Evolutionary conservation across 2,113 vertebrate genomes (phyloP), one percentile per base, ranked within the genome.

Genomic region (Dromiciops gliroides): DNA sequence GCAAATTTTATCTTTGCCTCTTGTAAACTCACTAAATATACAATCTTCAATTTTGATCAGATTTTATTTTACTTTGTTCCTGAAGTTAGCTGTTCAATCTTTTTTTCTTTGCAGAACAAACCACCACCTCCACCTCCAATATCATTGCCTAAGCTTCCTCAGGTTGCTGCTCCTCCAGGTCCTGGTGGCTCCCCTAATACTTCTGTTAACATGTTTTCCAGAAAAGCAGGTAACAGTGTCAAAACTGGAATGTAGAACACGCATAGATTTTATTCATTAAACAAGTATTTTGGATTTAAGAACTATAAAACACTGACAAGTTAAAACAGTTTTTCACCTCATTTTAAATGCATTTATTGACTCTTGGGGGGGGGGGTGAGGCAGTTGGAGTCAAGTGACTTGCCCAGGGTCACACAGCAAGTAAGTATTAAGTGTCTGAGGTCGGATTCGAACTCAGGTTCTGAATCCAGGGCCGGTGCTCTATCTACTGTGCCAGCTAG

Each of bases 171-270:
- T 2, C 98, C 98, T 1, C 94, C 98, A 3, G 99, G 98, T 1
- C 98, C 98, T 0, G 96, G 97, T 0, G 97, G 96, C 2, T 98
- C 98, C 0, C 98, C 99, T 0, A 60, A 97, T 47, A 93, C 99
- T 96, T 88, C 98, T 90, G 99, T 99, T 94, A 99, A 99, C 47
- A 98, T 99, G 92, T 99, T 99, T 98, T 99, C 99, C 93, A 99
- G 99, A 96, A 99, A 98, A 98, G 99, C 99, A 99, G 99, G 99
- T 99, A 98, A 98, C 95, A 3, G 0, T 2, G n/a, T 48, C 48
- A 0, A 26, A 47, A 89, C 28, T 67, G 24, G 56, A 25, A 23
- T 3, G 1, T 0, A 12, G 48, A 26, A 37, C 22, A 9, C 0
- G 6, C 88, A 0, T 1, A 47, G 8, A 1, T 7, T n/a, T 0